Base-by-base conservation (phyloP, 2,113 vertebrate genomes). In the Actenoides lindsayi region DNA sequence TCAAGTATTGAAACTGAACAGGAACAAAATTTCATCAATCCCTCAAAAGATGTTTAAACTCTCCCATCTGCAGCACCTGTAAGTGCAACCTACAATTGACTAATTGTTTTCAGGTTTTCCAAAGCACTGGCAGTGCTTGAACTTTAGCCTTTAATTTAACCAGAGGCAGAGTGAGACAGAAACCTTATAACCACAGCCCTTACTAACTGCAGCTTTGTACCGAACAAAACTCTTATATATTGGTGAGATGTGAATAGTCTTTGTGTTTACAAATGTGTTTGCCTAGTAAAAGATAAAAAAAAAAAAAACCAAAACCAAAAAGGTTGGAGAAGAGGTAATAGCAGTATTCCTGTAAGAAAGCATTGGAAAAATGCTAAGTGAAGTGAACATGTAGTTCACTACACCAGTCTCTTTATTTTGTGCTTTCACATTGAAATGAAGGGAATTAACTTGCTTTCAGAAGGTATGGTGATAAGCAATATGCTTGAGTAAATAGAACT, bases 11-110 rank as follows among this genome's bases (percentile, higher is more conserved):
- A 98, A 98, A 63, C 98, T 99, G 85, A 99, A 99, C 97, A 98
- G 98, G 93, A 99, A 99, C 97, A 99, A 98, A 24, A 98, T 99
- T 73, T 98, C 98, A 86, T 63, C 97, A 79, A 97, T 99, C 82
- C 99, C 99, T 13, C 98, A 99, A 82, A 99, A 99, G 98, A 99
- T 99, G 98, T 99, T 99, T 96, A 98, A 99, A 92, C 98, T 99
- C 51, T 98, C 99, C 87, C 98, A 99, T 89, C 98, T 99, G 63
- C 99, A 99, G 88, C 98, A 99, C 95, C 98, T 99, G 99, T 99
- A 97, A 99, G 99, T 98, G 86, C 65, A 77, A 25, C 60, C n/a
- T 93, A 95, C 92, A 97, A 94, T 70, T 96, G 79, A 79, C 85
- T 96, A 91, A 95, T 96, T 95, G 91, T 96, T 97, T 97, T 96